Evolutionary conservation across 2,888 invertebrate species (phyloP), one percentile per base, ranked within the genome.

Genomic region (Amaurobius ferox): DNA sequence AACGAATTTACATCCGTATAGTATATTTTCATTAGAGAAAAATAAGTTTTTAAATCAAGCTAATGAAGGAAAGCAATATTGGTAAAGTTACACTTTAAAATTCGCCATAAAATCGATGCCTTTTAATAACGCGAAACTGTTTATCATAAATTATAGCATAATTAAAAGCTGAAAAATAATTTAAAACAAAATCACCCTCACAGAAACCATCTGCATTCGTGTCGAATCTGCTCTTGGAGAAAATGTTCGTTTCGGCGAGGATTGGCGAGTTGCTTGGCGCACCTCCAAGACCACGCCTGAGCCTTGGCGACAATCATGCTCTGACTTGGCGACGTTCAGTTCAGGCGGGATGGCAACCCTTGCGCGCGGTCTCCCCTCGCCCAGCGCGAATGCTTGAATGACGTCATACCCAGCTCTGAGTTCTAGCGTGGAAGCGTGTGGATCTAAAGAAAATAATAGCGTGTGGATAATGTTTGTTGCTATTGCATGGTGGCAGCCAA

Each of bases 381-480:
- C 67, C 7, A 67, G 64, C 78, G 78, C 73, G 78, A 73, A 79
- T 79, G 55, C 55, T 86, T 79, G 79, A 73, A 86, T 86, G 86
- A 86, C 86, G 86, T 86, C 86, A 86, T 86, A 79, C 78, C 55
- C 73, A 79, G 78, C 73, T 62, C 74, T 66, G 86, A 86, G 79
- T 71, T 86, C 74, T 79, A 79, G 70, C 73, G 79, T 86, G 74
- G 78, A 76, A 79, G 79, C 86, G 85, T 79, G 86, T 79, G 61
- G 79, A 76, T 55, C 68, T 62, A 70, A 78, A 73, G 79, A 70
- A 86, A 79, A 79, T 79, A 44, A 79, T 76, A 74, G 86, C 64
- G 86, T 71, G 78, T 74, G 86, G 83, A 86, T 86, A 79, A 79
- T 86, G 86, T 86, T 74, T 79, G 70, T 79, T 79, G 79, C 76